Evolutionary conservation across 2,113 vertebrate species (phyloP), one percentile per base, ranked within the genome.

Genomic region (Gavialis gangeticus): DNA sequence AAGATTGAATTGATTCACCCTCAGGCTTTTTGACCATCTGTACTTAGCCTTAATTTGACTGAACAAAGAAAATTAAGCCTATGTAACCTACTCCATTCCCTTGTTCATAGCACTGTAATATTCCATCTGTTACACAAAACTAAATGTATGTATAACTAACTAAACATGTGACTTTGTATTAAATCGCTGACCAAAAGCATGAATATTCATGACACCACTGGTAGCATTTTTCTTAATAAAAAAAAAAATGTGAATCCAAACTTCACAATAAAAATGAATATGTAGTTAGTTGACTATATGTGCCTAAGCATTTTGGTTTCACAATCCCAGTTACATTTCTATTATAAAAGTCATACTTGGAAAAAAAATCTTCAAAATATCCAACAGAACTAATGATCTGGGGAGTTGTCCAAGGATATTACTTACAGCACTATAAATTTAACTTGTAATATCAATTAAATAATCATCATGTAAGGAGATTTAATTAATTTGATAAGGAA

Each of bases 401-500:
- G 37, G 67, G 67, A 37, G 14, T 46, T 14, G 12, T 60, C 59
- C 30, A 30, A 46, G 25, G 25, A 37, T 16, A 34, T 37, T 12
- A 24, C 37, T 63, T 15, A 24, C 59, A 62, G 34, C 37, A 10
- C 30, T 62, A 18, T 60, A 30, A 56, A 80, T 54, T 24, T 27
- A 54, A 85, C n/a, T 28, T 75, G 10, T 28, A 30, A 63, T 30
- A 28, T 75, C 46, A 46, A 62, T 17, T 46, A 57, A 62, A 24
- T 10, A 34, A 24, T 55, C 28, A 24, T 57, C n/a, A 60, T 87
- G 79, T 59, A 79, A 69, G 56, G 37, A 69, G 27, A 58, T 69
- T 19, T 46, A 54, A 71, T 60, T 10, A 6, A 21, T 57, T 46
- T 3, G 11, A 16, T 69, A 17, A 12, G n/a, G 14, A 0, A 1